Percentiles rank a stretch among this genome's conserved stretches.
These are phyloP conservation scores for Phortica okadai DNA, from an alignment of 2,888 invertebrate species.

Conservation along the genomic window DNA sequence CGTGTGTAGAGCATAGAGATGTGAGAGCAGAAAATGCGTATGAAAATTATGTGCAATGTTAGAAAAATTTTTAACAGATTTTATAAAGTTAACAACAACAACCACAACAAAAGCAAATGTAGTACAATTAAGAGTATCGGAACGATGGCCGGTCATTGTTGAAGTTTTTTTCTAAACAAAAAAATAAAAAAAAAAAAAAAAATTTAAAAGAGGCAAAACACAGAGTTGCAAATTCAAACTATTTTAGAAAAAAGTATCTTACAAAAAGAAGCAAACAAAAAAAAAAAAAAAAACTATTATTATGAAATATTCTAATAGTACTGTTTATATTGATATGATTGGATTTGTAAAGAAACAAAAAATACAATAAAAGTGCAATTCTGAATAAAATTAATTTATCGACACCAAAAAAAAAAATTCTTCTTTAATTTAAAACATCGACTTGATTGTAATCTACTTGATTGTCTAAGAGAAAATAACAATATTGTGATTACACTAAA, in stretches of 20 bases:
- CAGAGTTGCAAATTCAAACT: constrained; percentile 17
- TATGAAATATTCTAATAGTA: constrained; percentile 59
- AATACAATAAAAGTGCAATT: constrained; percentile 62
- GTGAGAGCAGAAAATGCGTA: background rate
- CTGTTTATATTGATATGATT: constrained; percentile 47
- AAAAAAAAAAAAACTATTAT: constrained; percentile 36
- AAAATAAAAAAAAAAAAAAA: constrained; percentile 40
- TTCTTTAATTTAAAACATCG: background rate
- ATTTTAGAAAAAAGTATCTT: constrained; percentile 38
- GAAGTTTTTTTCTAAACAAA: constrained; percentile 39
- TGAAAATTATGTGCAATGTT: constrained; percentile 56
- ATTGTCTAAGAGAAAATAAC: too few relatives aligned
- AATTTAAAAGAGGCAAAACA: constrained; percentile 45
- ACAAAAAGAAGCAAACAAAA: constrained; percentile 41
- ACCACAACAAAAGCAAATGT: constrained; percentile 8
- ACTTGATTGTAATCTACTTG: too few relatives aligned
- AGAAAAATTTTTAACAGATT: constrained; percentile 58
- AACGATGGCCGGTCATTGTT: constrained; percentile 10
- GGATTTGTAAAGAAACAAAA: constrained; percentile 43
- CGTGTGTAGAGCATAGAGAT: too few relatives aligned
- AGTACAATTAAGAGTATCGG: constrained; percentile 24
- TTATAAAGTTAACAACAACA: constrained; percentile 10
- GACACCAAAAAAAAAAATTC: constrained; percentile 4
- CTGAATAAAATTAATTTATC: constrained; percentile 58
- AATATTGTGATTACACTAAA: too few relatives aligned